Conservation (phyloP, 1,140 invertebrate genomes). For the Heliconius eleuchia region DNA sequence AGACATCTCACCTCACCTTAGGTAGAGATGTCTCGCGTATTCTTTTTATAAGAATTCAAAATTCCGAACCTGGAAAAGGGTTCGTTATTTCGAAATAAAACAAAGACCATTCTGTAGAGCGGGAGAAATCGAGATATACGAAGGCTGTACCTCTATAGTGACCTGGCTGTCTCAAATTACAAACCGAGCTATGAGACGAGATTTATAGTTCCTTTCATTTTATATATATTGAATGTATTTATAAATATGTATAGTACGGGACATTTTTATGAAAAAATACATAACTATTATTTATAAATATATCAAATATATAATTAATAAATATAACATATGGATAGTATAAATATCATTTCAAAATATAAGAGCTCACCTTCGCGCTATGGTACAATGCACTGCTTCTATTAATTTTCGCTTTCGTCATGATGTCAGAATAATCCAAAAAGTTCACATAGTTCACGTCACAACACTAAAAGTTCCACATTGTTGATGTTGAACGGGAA, state of each 20-base stretch:
- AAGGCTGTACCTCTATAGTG: conserved; percentile 41
- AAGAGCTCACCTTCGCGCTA: conserved; percentile 69
- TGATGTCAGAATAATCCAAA: conserved; percentile 52
- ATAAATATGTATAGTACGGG: not conserved
- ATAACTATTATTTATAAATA: not conserved
- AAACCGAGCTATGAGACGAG: conserved; percentile 36
- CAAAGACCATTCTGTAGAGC: conserved; percentile 12
- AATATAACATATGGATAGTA: not conserved
- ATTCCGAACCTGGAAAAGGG: not conserved
- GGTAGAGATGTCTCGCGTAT: not conserved
- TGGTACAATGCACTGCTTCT: conserved; percentile 71
- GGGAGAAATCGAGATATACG: conserved; percentile 60
- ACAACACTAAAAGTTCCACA: conserved; percentile 56
- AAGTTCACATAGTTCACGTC: conserved; percentile 59
- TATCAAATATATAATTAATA: not conserved
- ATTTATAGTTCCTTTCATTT: conserved; percentile 26
- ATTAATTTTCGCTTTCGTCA: conserved; percentile 73
- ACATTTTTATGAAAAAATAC: not conserved
- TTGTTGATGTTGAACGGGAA: conserved; percentile 50
- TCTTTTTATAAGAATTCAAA: not conserved
- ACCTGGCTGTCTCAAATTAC: conserved; percentile 56
- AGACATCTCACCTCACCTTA: too few relatives aligned
- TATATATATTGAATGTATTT: not conserved
- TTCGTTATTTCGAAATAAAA: conserved; percentile 26
- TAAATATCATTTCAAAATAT: not conserved